A percentile compares a stretch with the other conserved stretches of the same genome.
These are phyloP conservation scores for Nymphalis polychloros DNA, from an alignment of 2,888 invertebrate genomes.

Conservation along the genomic window DNA sequence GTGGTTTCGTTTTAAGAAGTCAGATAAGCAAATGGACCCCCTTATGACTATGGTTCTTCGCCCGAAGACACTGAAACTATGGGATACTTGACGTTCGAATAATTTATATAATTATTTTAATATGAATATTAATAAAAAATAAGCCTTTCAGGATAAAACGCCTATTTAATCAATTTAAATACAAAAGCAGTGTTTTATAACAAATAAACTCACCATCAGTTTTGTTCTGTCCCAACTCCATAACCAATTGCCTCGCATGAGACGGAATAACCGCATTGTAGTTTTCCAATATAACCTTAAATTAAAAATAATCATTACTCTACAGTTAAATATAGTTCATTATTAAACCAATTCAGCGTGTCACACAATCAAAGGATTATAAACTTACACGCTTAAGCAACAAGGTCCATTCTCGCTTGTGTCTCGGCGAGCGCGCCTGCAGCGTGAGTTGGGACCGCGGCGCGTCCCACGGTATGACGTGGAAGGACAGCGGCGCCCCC, in stretches of 20 bases:
- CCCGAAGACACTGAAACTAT: too few relatives aligned
- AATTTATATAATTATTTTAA: too few relatives aligned
- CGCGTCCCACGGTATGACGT: constrained; percentile 98
- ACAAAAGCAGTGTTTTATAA: background rate
- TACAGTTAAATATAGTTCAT: background rate
- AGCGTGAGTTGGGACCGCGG: constrained; percentile 94
- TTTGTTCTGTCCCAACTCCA: constrained; percentile 91
- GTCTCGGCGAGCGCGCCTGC: constrained; percentile 90
- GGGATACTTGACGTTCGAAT: too few relatives aligned
- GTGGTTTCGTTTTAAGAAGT: too few relatives aligned
- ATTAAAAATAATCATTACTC: constrained; percentile 10
- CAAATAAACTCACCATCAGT: constrained; percentile 81
- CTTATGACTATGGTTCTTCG: too few relatives aligned
- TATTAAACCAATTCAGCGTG: too few relatives aligned
- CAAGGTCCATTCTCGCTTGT: constrained; percentile 89
- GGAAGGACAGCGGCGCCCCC: constrained; percentile 96
- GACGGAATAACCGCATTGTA: constrained; percentile 96
- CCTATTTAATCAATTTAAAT: too few relatives aligned
- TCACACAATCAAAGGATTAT: constrained; percentile 1
- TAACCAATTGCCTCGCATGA: constrained; percentile 95
- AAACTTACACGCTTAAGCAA: constrained; percentile 79
- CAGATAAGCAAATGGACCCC: too few relatives aligned
- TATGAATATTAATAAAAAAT: too few relatives aligned
- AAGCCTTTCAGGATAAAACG: too few relatives aligned
- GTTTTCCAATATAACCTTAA: constrained; percentile 94